These are phyloP conservation scores for Linnaemya tessellans DNA, from an alignment of 2,888 invertebrate genomes.

Conservation along the genomic window DNA sequence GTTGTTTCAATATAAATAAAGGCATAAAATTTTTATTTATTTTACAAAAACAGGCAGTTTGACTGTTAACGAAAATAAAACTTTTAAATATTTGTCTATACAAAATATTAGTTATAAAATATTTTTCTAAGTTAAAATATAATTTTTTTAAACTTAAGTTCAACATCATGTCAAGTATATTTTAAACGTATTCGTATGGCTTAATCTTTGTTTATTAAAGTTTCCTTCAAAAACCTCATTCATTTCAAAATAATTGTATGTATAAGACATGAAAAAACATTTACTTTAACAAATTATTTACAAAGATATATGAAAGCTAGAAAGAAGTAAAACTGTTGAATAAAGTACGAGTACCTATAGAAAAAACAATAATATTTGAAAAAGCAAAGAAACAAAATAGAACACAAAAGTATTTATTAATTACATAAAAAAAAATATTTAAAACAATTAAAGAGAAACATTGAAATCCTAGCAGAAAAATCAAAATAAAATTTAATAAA, in stretches of 20 bases:
- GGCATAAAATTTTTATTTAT: too few species aligned
- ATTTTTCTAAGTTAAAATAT: too few species aligned
- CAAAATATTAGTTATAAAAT: too few species aligned
- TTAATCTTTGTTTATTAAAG: too few species aligned
- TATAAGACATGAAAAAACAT: background rate
- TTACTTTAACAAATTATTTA: slow-evolving; percentile 53
- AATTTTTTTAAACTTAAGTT: too few species aligned
- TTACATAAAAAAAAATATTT: slow-evolving; percentile 33
- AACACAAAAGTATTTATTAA: slow-evolving; percentile 37
- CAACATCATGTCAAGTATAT: too few species aligned
- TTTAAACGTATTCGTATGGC: too few species aligned
- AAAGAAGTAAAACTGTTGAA: slow-evolving; percentile 63
- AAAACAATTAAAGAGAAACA: slow-evolving; percentile 17
- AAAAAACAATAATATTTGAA: slow-evolving; percentile 71
- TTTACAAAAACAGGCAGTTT: too few species aligned
- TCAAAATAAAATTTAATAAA: slow-evolving; percentile 40
- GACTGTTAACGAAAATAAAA: too few species aligned
- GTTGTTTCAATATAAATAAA: too few species aligned
- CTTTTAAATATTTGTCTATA: too few species aligned
- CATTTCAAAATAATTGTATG: background rate
- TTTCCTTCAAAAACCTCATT: background rate
- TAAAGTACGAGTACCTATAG: slow-evolving; percentile 67
- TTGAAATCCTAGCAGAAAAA: slow-evolving; percentile 50
- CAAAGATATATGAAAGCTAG: slow-evolving; percentile 28
- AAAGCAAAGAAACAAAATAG: slow-evolving; percentile 45